Base-by-base conservation (phyloP, 2,113 vertebrate species). In the Podarcis raffonei region DNA sequence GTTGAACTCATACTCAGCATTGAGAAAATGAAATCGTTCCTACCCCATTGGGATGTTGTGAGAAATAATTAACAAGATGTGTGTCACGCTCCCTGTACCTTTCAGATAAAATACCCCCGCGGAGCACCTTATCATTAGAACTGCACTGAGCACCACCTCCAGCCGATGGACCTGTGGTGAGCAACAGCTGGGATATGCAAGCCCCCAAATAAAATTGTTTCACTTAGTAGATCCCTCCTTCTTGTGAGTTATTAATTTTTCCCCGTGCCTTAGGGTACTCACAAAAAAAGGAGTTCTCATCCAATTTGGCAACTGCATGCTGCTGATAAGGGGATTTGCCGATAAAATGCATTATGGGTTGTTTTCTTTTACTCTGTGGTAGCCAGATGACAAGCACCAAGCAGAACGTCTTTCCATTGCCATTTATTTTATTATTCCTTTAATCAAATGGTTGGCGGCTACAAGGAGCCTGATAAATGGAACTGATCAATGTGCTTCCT, bases 401-500 rank as follows among this genome's bases (percentile, higher is more conserved):
- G 42, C n/a, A 91, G 83, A 68, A 89, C 89, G 91, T 83, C 85
- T 79, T 57, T 89, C 83, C 79, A 13, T 83, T 90, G 81, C 79
- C 93, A 80, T 85, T 94, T 69, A 53, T 53, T 89, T 94, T 93
- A 85, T 77, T 86, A 92, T 81, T 59, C 59, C 92, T 92, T 95
- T 94, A 95, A 92, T 95, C 88, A 95, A 92, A 91, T 89, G 87
- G 89, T 90, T 92, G 81, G 87, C 89, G 88, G 78, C 79, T 91
- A 84, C 83, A 75, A 88, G 77, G 86, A 85, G 39, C 88, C 90
- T 94, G 92, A 94, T 95, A 92, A 94, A 96, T 89, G 88, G 92
- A 86, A 35, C 86, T 85, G 89, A 94, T 89, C 20, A 11, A 83
- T 80, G 76, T 32, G 8, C 12, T 59, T 27, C 18, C 48, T 59